Conservation (phyloP, 2,113 vertebrate genomes). For the Myodes glareolus region DNA sequence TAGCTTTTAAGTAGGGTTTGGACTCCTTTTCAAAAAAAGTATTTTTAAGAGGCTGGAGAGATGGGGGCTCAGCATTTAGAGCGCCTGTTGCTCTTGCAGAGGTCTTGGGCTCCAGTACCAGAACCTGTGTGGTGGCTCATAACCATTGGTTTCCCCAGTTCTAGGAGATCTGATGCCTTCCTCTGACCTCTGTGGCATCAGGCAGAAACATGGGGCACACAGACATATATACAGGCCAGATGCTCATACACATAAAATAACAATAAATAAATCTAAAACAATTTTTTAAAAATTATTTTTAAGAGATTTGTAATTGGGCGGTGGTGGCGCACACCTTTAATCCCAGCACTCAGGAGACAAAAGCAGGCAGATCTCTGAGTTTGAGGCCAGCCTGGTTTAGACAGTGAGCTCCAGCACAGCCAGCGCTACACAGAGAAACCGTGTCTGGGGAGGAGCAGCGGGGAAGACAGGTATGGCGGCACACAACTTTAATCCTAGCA, state of each 20-base stretch:
- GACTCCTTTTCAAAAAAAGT: not conserved
- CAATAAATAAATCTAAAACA: not conserved
- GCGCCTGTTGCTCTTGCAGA: not conserved
- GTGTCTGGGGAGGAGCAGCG: not conserved
- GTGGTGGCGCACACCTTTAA: not conserved
- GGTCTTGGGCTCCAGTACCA: not conserved
- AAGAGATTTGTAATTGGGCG: not conserved
- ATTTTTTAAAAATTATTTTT: not conserved
- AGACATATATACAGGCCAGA: not conserved
- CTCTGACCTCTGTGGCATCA: not conserved
- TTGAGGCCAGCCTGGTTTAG: not conserved
- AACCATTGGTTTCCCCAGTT: too few species aligned
- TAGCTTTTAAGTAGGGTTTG: slow-evolving; percentile 21
- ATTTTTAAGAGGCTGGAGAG: not conserved
- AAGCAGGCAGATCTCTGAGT: not conserved
- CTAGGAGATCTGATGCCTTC: not conserved
- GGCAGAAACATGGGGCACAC: not conserved
- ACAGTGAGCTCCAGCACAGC: not conserved
- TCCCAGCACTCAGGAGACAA: not conserved
- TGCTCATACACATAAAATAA: not conserved
- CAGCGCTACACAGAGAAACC: not conserved
- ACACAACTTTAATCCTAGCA: not conserved
- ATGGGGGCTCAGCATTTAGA: not conserved
- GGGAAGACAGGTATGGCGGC: not conserved
- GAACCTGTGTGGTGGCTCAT: not conserved